Evolutionary conservation across 2,888 invertebrate species (phyloP).

Genomic region (Sepiola atlantica): DNA sequence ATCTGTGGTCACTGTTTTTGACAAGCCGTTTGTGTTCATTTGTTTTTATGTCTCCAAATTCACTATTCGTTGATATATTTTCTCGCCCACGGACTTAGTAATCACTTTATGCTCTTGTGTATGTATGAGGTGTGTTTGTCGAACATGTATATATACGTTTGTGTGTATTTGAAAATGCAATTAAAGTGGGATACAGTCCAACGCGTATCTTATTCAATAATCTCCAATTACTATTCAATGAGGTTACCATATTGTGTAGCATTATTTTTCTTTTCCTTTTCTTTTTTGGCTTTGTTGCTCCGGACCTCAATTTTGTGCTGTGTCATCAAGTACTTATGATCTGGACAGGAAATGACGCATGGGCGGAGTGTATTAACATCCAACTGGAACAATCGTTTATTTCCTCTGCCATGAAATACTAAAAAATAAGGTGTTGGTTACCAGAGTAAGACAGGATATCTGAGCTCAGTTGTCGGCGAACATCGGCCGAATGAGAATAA

Average conservation of each 20-base stretch:
- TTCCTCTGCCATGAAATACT: neutral
- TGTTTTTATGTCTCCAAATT: no score
- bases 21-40: no score
- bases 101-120: no score
- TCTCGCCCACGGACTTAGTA: no score
- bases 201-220: neutral
- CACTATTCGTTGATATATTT: no score
- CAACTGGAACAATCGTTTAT: neutral
- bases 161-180: no score
- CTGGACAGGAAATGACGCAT: neutral
- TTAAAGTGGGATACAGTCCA: neutral
- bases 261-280: neutral
- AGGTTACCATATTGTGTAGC: neutral
- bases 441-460: neutral
- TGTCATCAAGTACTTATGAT: neutral
- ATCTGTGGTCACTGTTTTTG: no score
- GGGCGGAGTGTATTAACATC: neutral
- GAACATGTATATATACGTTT: neutral
- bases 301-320: neutral
- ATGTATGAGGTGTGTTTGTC: no score
- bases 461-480: neutral
- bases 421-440: neutral
- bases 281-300: neutral
- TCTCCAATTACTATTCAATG: neutral
- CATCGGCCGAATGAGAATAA: neutral